Evolutionary conservation across 2,888 invertebrate species (phyloP), one percentile per base, ranked within the genome.

Genomic region (Monopis laevigella): DNA sequence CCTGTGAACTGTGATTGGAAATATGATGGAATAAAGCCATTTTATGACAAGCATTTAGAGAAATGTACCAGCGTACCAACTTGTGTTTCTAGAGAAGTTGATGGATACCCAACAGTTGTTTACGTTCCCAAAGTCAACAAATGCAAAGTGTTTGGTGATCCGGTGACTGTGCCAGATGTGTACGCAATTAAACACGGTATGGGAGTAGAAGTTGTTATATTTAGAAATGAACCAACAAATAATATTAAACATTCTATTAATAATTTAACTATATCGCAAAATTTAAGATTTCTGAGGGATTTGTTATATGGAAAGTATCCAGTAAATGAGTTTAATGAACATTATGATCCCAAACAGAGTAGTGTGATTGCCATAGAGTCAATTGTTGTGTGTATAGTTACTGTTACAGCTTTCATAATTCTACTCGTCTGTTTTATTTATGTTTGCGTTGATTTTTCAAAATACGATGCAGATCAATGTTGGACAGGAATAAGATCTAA

Each of bases 251-350:
- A 62, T 2, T 46, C 56, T 44, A 42, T 65, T 2, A 71, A 75
- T 46, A 68, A 69, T 39, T 55, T 69, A 0, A 69, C 73, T 1
- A 62, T 75, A 49, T 75, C 75, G 1, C 60, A 75, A 48, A 70
- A 73, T 48, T 26, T 74, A 6, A 50, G 55, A 14, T 51, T 74
- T 14, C 42, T 75, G 11, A 54, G 47, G 46, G 70, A 74, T 49
- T 43, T 73, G 19, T 48, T 71, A 36, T 53, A 49, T 35, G 71
- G 73, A 1, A 69, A n/a, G 4, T 59, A 49, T 41, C 56, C 60
- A 2, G 21, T n/a, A n/a, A n/a, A n/a, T 7, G 32, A 29, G 12
- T 29, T 32, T 4, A 13, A 16, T 17, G 3, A 17, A 2, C 6
- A 32, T 4, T 32, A 17, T 17, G n/a, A n/a, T n/a, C n/a, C n/a